These are phyloP conservation scores for Platalea minor DNA, from an alignment of 2,797 vertebrate genomes.

Conservation along the genomic window DNA sequence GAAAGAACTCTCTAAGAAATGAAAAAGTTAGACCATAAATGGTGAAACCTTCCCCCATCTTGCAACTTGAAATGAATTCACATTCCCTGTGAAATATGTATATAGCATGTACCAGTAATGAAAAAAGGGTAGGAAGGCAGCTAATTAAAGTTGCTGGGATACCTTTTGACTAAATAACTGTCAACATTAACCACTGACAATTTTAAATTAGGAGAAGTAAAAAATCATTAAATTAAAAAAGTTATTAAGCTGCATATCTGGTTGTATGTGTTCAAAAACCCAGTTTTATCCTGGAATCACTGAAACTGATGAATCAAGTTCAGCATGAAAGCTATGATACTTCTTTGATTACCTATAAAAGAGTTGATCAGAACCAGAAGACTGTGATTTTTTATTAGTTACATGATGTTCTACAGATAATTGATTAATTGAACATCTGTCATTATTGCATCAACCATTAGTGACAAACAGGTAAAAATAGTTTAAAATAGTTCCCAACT, in stretches of 20 bases:
- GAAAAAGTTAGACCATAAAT: not conserved
- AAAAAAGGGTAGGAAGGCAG: not conserved
- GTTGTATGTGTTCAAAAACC: not conserved
- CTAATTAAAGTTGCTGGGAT: not conserved
- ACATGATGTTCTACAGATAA: not conserved
- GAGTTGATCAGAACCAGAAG: not conserved
- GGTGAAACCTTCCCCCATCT: not conserved
- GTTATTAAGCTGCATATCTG: not conserved
- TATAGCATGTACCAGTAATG: not conserved
- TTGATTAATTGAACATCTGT: not conserved
- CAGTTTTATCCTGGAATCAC: not conserved
- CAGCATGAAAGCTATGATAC: not conserved
- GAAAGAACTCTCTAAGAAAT: not conserved
- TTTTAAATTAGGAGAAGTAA: not conserved
- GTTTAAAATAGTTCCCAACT: not conserved
- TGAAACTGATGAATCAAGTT: not conserved
- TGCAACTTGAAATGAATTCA: not conserved
- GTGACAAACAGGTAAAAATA: not conserved
- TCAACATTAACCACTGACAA: not conserved
- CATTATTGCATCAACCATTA: not conserved
- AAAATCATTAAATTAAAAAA: not conserved
- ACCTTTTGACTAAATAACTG: not conserved
- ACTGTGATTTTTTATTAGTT: not conserved
- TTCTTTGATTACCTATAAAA: not conserved
- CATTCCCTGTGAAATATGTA: not conserved